Conservation (phyloP, 2,888 invertebrate species). For the Cordilura impudica region DNA sequence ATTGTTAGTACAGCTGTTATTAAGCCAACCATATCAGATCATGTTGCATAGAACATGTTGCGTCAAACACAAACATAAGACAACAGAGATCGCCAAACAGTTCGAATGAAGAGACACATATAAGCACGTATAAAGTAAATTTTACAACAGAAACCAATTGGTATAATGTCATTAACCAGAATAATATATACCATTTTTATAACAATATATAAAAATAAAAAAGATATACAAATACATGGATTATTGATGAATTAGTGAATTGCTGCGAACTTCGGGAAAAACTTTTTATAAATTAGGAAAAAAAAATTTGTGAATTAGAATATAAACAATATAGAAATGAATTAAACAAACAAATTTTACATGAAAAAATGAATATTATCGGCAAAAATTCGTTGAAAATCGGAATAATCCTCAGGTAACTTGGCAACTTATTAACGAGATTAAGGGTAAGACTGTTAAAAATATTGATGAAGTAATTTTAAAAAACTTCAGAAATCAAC, state of each 20-base stretch:
- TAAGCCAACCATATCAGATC: too few species aligned
- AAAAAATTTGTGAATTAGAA: not conserved
- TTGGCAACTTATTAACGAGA: too few species aligned
- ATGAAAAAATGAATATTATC: too few species aligned
- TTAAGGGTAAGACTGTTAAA: not conserved
- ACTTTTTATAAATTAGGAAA: not conserved
- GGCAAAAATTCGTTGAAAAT: too few species aligned
- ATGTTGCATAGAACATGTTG: too few species aligned
- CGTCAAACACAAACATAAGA: too few species aligned
- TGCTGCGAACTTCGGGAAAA: not conserved
- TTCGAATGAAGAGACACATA: too few species aligned
- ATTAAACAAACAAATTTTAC: not conserved
- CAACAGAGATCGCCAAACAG: too few species aligned
- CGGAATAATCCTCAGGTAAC: too few species aligned
- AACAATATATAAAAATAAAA: not conserved
- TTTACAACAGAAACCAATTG: not conserved
- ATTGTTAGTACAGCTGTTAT: too few species aligned
- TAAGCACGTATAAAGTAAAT: too few species aligned
- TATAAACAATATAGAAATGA: too few species aligned
- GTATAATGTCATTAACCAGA: not conserved
- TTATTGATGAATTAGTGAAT: not conserved
- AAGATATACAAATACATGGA: not conserved
- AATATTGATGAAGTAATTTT: not conserved
- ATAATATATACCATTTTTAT: not conserved
- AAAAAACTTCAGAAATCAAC: not conserved